A percentile compares a stretch with the other conserved stretches of the same genome.
Conservation (phyloP, 1,140 invertebrate species). For the Popillia japonica region DNA sequence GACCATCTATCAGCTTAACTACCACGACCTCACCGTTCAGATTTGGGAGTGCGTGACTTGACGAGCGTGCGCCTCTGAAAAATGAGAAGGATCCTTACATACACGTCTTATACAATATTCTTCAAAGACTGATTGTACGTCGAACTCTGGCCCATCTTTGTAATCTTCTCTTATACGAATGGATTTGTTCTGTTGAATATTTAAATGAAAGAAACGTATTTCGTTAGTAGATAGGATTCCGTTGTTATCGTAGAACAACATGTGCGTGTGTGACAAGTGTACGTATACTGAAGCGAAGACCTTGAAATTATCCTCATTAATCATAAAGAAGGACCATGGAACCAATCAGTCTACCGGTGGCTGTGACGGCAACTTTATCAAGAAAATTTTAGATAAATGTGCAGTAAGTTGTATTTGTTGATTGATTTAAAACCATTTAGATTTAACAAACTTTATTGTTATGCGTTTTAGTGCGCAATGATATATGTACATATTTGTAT, state of each 20-base stretch:
- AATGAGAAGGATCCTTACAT: not conserved
- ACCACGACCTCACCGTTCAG: conserved; percentile 15
- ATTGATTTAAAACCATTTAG: not conserved
- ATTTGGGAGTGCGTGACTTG: conserved; percentile 26
- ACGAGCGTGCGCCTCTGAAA: conserved; percentile 23
- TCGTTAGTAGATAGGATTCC: not conserved
- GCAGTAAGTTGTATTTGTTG: conserved; percentile 12
- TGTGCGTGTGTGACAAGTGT: conserved; percentile 25
- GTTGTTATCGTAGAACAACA: conserved; percentile 8
- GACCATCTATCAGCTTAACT: conserved; percentile 5
- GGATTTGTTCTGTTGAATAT: not conserved
- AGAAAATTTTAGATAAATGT: conserved; percentile 22
- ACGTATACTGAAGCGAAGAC: not conserved
- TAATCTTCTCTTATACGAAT: not conserved
- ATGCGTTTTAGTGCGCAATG: no score
- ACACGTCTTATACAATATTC: not conserved
- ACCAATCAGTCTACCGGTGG: conserved; percentile 23
- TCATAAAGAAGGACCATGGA: not conserved
- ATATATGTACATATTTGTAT: no score
- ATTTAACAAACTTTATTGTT: no score
- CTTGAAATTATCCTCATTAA: not conserved
- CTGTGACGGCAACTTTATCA: conserved; percentile 22
- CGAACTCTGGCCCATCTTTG: not conserved
- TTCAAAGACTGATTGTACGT: conserved; percentile 3
- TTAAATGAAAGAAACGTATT: conserved; percentile 9